Evolutionary conservation across 2,888 invertebrate genomes (phyloP).

Genomic region (Platycnemis pennipes): DNA sequence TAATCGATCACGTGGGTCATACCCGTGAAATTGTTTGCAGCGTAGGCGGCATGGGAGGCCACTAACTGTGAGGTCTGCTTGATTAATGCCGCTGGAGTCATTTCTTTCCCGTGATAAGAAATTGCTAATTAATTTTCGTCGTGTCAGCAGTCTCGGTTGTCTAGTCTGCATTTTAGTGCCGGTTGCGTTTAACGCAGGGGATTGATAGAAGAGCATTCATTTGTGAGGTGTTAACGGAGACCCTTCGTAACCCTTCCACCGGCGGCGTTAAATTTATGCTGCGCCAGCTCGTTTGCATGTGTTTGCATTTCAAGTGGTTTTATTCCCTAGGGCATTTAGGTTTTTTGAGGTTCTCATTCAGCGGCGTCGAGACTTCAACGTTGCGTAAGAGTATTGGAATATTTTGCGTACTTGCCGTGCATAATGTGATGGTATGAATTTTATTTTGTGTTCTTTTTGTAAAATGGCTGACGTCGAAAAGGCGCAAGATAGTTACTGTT

Average conservation of each 20-base stretch:
- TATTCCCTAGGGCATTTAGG: background rate
- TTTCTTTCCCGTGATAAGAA: background rate
- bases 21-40: background rate
- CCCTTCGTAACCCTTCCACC: background rate
- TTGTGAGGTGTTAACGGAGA: background rate
- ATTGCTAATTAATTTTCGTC: background rate
- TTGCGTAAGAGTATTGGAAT: background rate
- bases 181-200: background rate
- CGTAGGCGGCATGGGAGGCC: background rate
- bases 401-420: too few relatives aligned
- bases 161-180: background rate
- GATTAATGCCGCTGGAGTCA: background rate
- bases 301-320: slow-evolving; percentile 28
- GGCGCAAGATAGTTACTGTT: too few relatives aligned
- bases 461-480: too few relatives aligned
- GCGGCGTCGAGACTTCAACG: background rate
- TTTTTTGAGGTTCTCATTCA: background rate
- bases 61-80: background rate
- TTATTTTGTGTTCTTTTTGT: too few relatives aligned
- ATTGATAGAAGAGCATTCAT: background rate
- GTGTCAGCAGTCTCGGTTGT: background rate
- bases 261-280: background rate
- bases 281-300: slow-evolving; percentile 12
- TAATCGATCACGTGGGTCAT: background rate
- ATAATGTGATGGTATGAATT: too few relatives aligned